Conservation (phyloP, 2,888 invertebrate genomes). For the Ommatoiulus sabulosus region DNA sequence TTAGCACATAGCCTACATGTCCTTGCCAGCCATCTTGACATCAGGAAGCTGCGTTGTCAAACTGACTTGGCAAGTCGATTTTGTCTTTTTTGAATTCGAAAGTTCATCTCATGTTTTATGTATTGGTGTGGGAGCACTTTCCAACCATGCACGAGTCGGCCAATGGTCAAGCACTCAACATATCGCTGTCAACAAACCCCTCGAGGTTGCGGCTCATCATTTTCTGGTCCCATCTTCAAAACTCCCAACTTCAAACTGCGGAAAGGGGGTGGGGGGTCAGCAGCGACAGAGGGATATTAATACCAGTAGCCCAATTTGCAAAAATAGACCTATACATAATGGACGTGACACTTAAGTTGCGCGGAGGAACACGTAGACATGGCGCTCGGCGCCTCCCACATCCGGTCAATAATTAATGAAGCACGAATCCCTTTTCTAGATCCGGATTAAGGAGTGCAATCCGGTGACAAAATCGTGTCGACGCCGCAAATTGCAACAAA, state of each 20-base stretch:
- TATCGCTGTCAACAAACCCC: background rate
- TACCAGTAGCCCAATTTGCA: slow-evolving; percentile 19
- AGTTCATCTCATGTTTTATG: no score
- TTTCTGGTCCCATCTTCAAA: background rate
- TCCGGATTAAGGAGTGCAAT: slow-evolving; percentile 34
- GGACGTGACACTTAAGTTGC: background rate
- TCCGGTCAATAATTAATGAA: slow-evolving; percentile 26
- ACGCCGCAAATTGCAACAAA: background rate
- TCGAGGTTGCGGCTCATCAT: background rate
- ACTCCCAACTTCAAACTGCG: background rate
- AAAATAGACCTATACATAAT: slow-evolving; percentile 26
- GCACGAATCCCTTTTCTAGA: background rate
- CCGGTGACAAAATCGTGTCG: background rate
- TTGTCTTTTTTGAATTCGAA: no score
- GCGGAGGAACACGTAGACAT: background rate
- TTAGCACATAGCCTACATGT: no score
- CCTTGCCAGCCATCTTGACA: no score
- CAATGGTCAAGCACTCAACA: background rate
- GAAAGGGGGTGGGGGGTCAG: background rate
- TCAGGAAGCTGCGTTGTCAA: no score
- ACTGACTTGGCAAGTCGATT: no score
- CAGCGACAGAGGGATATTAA: background rate
- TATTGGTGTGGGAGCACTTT: background rate
- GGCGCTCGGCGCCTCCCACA: background rate
- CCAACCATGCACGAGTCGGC: background rate